Evolutionary conservation across 2,113 vertebrate species (phyloP).

Genomic region (Embiotoca jacksoni): DNA sequence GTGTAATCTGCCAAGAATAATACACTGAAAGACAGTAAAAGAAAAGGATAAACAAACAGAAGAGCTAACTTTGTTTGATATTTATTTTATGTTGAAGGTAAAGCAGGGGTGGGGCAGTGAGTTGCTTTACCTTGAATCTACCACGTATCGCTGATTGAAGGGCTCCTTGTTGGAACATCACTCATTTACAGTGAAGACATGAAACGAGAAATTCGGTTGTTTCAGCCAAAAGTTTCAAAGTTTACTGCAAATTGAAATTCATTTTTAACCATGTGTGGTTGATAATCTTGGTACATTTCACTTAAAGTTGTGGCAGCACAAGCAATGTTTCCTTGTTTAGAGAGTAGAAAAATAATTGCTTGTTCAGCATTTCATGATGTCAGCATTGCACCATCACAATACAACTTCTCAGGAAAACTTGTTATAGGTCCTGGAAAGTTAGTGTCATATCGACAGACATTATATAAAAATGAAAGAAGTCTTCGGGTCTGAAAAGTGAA

Average conservation of each 20-base stretch:
- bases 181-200: not conserved
- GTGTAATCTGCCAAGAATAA: slow-evolving; percentile 49
- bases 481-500: too few relatives aligned
- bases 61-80: not conserved
- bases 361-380: slow-evolving; percentile 26
- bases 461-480: too few relatives aligned
- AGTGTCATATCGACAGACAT: not conserved
- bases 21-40: not conserved
- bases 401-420: not conserved
- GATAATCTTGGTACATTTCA: slow-evolving; percentile 19
- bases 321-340: slow-evolving; percentile 4
- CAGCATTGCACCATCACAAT: not conserved
- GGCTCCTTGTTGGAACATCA: not conserved
- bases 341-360: slow-evolving; percentile 22
- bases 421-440: slow-evolving; percentile 1
- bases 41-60: slow-evolving; percentile 18
- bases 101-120: not conserved
- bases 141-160: too few relatives aligned
- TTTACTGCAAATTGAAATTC: not conserved
- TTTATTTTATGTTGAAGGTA: not conserved
- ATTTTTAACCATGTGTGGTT: too few relatives aligned
- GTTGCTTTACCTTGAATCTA: not conserved
- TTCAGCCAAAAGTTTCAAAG: not conserved
- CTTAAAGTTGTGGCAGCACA: not conserved
- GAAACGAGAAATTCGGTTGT: not conserved